A percentile compares a stretch with the other conserved stretches of the same genome.
phyloP scores from a whole-genome alignment of 1,140 invertebrate species.

The Zaprionus davidi region DNA sequence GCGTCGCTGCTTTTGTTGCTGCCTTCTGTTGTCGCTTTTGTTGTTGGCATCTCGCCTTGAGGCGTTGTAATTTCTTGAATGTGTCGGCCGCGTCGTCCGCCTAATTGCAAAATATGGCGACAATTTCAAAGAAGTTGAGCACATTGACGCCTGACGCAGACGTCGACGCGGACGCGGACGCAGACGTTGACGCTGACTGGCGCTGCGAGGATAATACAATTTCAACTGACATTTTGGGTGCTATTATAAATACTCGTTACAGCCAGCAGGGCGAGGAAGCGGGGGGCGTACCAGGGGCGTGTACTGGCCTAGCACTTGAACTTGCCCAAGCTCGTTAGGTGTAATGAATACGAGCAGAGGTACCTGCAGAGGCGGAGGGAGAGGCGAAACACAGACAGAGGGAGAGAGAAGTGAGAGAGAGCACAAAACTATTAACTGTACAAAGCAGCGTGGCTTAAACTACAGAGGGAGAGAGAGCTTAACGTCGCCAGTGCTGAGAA shows the following conservation, averaged over 20 bases:
- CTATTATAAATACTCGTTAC: slow-evolving; percentile 61
- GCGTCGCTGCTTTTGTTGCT: slow-evolving; percentile 23
- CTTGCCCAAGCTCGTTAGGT: slow-evolving; percentile 30
- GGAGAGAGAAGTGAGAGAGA: background rate
- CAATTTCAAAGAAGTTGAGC: slow-evolving; percentile 77
- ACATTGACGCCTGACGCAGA: slow-evolving; percentile 61
- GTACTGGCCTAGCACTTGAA: slow-evolving; percentile 33
- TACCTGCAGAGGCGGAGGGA: slow-evolving; percentile 7
- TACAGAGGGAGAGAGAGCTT: slow-evolving; percentile 28
- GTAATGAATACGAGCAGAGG: slow-evolving; percentile 35
- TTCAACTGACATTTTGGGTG: slow-evolving; percentile 72
- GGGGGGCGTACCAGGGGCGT: background rate
- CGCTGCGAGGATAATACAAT: slow-evolving; percentile 77
- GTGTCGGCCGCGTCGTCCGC: slow-evolving; percentile 61
- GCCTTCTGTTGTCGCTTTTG: slow-evolving; percentile 52
- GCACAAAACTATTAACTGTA: slow-evolving; percentile 1
- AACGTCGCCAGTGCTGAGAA: background rate
- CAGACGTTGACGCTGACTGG: slow-evolving; percentile 24
- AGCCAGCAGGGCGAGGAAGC: background rate
- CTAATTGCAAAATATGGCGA: slow-evolving; percentile 81
- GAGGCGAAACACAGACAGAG: slow-evolving; percentile 1
- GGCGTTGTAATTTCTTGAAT: slow-evolving; percentile 80
- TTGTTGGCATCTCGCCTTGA: slow-evolving; percentile 51
- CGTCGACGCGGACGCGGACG: slow-evolving; percentile 12
- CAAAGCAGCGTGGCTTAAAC: slow-evolving; percentile 30